These are phyloP conservation scores for Meteorus cinctellus DNA, from an alignment of 2,888 invertebrate genomes.

Conservation along the genomic window DNA sequence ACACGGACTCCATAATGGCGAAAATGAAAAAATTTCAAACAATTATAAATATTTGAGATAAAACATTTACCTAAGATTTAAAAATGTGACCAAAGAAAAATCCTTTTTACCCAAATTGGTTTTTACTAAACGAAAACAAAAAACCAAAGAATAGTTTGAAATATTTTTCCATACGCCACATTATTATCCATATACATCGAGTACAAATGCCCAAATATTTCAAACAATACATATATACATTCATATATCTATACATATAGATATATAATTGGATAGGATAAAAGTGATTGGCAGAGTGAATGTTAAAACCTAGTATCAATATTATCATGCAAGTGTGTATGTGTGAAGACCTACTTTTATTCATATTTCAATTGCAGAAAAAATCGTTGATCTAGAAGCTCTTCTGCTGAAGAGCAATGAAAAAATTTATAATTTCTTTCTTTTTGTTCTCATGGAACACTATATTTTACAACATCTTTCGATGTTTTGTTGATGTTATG, in stretches of 20 bases:
- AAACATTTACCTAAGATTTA: slow-evolving; percentile 32
- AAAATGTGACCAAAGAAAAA: slow-evolving; percentile 1
- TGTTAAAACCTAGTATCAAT: neutral
- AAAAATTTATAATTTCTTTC: neutral
- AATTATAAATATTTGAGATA: slow-evolving; percentile 27
- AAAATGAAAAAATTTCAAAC: slow-evolving; percentile 22
- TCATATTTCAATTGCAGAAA: neutral
- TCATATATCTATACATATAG: neutral
- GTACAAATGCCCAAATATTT: slow-evolving; percentile 66
- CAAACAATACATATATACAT: slow-evolving; percentile 35
- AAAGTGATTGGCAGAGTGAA: slow-evolving; percentile 33
- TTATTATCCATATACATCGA: slow-evolving; percentile 55
- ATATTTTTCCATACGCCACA: slow-evolving; percentile 66
- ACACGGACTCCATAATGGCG: slow-evolving; percentile 1
- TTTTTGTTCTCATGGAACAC: slow-evolving; percentile 1
- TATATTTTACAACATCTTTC: neutral
- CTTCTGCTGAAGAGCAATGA: no score
- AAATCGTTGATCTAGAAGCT: neutral
- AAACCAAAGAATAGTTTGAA: slow-evolving; percentile 52
- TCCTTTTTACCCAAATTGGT: slow-evolving; percentile 1
- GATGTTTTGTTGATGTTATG: slow-evolving; percentile 41
- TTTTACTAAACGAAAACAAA: neutral
- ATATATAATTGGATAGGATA: no score
- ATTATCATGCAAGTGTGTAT: slow-evolving; percentile 36
- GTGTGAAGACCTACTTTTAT: slow-evolving; percentile 26